These are phyloP conservation scores for Sander vitreus DNA, from an alignment of 2,113 vertebrate genomes.

Conservation along the genomic window DNA sequence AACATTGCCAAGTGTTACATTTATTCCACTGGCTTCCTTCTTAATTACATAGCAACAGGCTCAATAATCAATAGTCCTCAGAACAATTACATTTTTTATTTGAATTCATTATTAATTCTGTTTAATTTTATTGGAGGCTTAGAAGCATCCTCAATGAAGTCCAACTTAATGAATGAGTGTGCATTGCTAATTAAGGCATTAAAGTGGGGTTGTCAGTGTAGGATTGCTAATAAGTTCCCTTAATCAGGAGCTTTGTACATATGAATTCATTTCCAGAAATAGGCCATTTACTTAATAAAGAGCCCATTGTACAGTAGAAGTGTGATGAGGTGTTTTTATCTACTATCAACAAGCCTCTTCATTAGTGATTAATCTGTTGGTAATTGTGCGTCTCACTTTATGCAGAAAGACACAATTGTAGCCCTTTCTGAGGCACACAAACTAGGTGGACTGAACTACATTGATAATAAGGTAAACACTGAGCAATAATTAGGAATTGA, in stretches of 20 bases:
- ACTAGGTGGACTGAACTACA: background rate
- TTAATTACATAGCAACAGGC: conserved; percentile 6
- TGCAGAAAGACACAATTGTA: background rate
- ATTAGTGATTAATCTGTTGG: conserved; percentile 1
- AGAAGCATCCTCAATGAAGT: conserved; percentile 32
- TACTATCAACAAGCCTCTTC: background rate
- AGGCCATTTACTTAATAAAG: conserved; percentile 31
- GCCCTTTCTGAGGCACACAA: background rate
- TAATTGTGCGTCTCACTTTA: background rate
- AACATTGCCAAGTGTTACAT: background rate
- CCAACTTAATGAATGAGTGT: conserved; percentile 53
- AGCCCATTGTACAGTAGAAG: conserved; percentile 13
- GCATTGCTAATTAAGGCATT: conserved; percentile 59
- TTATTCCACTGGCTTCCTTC: background rate
- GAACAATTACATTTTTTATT: background rate
- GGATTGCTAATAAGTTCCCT: conserved; percentile 47
- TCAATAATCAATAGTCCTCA: background rate
- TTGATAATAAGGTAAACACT: background rate
- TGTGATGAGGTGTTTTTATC: conserved; percentile 33
- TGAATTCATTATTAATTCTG: conserved; percentile 49
- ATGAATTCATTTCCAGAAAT: conserved; percentile 56
- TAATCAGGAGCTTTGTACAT: conserved; percentile 58
- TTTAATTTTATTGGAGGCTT: conserved; percentile 47
- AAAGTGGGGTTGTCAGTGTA: conserved; percentile 39
- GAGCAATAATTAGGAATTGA: background rate